Evolutionary conservation across 23 tunicate species (phyloP), one percentile per base, ranked within the genome.

Genomic region (Phallusia fumigata): DNA sequence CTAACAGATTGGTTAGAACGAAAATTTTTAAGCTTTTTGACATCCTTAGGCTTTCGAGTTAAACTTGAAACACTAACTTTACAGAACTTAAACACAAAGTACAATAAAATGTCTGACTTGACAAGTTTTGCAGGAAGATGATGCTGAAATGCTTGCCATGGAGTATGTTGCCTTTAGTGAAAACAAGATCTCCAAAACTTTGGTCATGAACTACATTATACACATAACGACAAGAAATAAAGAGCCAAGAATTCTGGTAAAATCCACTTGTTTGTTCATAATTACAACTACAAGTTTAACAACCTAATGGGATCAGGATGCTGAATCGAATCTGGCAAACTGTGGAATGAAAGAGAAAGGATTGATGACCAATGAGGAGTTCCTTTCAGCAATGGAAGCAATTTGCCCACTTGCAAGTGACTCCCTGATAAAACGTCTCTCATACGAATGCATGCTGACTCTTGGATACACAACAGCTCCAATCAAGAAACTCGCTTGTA

Each of bases 161-260:
- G 98, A 94, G 79, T 94, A 78, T 77, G 83, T 77, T 31, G 91
- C 98, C 10, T 89, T 89, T 80, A 84, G 94, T 75, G 94, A 94
- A 76, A 94, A 94, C 78, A 94, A 94, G 82, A 86, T 94, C 19
- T 94, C 98, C 0, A 89, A 89, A 53, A 77, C 83, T 32, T 74
- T 94, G 16, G 87, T 94, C 36, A 76, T 89, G 51, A 95, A 82
- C 49, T 94, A 86, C 82, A 78, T 86, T 47, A 86, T 94, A 35
- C 91, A 94, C 75, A 73, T 80, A 32, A 79, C 82, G 13, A 76
- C 77, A 30, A 94, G 89, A 77, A 82, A 89, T 52, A 94, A 86
- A 65, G 98, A 94, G 76, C 98, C 98, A 19, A 85, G 98, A 64
- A 75, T 94, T 13, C 64, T 81, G 83, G 98, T 94, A 58, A 58